These are phyloP conservation scores for Tapera naevia DNA, from an alignment of 2,797 vertebrate genomes.

Conservation along the genomic window DNA sequence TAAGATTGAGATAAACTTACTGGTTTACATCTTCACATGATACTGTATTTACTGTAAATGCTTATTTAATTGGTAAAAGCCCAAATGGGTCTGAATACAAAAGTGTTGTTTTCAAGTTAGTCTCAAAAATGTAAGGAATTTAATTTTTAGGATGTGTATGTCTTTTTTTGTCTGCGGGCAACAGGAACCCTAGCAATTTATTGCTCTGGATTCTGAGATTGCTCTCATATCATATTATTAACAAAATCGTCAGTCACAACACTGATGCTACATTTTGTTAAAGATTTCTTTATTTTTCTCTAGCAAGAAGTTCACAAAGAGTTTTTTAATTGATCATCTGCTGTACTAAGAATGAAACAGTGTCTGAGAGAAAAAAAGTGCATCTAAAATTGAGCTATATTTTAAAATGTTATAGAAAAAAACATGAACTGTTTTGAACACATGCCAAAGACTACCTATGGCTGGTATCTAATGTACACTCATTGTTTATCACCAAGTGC, in stretches of 20 bases:
- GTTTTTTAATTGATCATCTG: neutral
- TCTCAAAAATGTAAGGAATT: constrained; percentile 52
- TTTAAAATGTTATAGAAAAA: neutral
- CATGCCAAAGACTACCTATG: neutral
- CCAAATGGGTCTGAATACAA: neutral
- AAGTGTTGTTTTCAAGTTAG: constrained; percentile 36
- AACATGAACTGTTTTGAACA: neutral
- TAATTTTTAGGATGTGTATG: constrained; percentile 44
- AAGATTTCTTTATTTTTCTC: neutral
- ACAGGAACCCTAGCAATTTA: constrained; percentile 30
- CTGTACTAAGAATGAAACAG: neutral
- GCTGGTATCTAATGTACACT: neutral
- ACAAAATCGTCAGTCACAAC: neutral
- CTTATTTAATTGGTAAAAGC: constrained; percentile 5
- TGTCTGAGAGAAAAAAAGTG: neutral
- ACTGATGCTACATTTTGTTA: neutral
- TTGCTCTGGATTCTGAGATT: constrained; percentile 3
- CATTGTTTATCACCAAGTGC: neutral
- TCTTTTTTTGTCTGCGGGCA: constrained; percentile 18
- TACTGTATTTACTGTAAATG: neutral
- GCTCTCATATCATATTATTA: constrained; percentile 1
- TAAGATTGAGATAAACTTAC: neutral
- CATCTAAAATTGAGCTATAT: neutral
- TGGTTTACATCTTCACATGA: neutral
- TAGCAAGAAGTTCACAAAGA: neutral